These are phyloP conservation scores for Pocota personata DNA, from an alignment of 2,888 invertebrate species.

Conservation along the genomic window DNA sequence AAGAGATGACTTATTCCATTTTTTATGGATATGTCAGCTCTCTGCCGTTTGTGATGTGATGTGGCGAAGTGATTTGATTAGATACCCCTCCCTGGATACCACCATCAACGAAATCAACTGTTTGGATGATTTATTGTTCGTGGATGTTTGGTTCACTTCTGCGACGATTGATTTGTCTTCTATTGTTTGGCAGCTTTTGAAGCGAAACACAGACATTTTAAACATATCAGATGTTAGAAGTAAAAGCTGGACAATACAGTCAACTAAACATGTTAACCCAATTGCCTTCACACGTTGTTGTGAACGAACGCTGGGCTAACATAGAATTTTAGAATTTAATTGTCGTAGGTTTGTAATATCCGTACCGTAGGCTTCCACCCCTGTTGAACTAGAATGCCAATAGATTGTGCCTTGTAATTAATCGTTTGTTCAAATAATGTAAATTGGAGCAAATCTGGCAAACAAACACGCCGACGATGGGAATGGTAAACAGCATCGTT, in stretches of 20 bases:
- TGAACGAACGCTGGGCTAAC: not conserved
- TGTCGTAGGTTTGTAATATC: not conserved
- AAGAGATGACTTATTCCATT: conserved; percentile 72
- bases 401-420: conserved; percentile 39
- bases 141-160: conserved; percentile 72
- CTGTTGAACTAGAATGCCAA: not conserved
- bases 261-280: not conserved
- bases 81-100: conserved; percentile 36
- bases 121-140: conserved; percentile 70
- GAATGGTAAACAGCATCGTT: not conserved
- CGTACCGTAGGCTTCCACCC: not conserved
- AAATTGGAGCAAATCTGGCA: conserved; percentile 37
- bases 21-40: conserved; percentile 70
- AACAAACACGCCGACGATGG: conserved; percentile 2
- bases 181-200: conserved; percentile 30
- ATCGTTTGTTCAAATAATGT: conserved; percentile 55
- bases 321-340: not conserved
- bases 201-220: not conserved
- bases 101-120: conserved; percentile 52
- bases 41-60: conserved; percentile 61
- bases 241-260: not conserved
- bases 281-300: not conserved
- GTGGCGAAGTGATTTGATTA: conserved; percentile 72
- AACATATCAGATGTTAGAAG: not conserved
- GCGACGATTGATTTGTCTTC: conserved; percentile 73